Evolutionary conservation across 2,113 vertebrate species (phyloP).

Genomic region (Solenodon paradoxus): DNA sequence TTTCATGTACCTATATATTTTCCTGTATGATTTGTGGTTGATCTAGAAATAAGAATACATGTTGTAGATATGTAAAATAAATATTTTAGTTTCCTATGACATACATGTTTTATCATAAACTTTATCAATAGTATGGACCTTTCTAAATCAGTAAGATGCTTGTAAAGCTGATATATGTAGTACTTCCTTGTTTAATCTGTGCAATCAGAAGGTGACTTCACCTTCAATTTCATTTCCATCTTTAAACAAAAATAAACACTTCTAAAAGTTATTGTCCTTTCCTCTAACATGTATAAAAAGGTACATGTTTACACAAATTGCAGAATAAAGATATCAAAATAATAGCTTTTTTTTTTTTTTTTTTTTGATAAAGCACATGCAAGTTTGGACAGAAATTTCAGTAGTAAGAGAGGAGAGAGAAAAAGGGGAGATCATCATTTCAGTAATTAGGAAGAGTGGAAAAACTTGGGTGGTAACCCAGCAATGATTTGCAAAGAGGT

Average conservation of each 20-base stretch:
- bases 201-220: constrained; percentile 76
- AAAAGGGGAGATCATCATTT: neutral
- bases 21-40: constrained; percentile 84
- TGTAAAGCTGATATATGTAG: constrained; percentile 73
- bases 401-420: neutral
- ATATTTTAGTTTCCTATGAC: constrained; percentile 78
- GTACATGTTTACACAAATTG: constrained; percentile 5
- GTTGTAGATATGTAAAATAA: constrained; percentile 95
- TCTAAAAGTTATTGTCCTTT: constrained; percentile 63
- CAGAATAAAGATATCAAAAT: neutral
- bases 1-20: constrained; percentile 82
- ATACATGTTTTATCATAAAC: constrained; percentile 72
- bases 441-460: neutral
- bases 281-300: constrained; percentile 54
- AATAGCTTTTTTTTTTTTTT: neutral
- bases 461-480: neutral
- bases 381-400: constrained; percentile 3
- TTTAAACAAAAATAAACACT: constrained; percentile 82
- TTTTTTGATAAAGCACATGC: neutral
- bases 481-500: neutral
- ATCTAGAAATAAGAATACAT: constrained; percentile 80
- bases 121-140: constrained; percentile 65
- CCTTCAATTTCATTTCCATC: constrained; percentile 68
- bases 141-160: constrained; percentile 68
- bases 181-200: constrained; percentile 78